These are phyloP conservation scores for Phylloscopus trochiloides DNA, from an alignment of 2,113 vertebrate genomes.

Conservation along the genomic window DNA sequence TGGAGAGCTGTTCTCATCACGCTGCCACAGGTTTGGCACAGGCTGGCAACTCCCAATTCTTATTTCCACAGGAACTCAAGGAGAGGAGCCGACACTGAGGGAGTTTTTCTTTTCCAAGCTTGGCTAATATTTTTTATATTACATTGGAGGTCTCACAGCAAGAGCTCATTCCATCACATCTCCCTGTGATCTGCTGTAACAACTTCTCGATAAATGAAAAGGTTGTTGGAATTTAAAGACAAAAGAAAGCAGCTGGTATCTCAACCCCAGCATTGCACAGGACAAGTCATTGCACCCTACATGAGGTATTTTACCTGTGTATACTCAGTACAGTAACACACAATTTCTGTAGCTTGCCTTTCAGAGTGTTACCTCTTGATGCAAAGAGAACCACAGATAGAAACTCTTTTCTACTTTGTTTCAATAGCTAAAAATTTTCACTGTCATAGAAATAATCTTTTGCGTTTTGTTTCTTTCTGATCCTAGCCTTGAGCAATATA, in stretches of 20 bases:
- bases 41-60: not conserved
- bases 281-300: rapidly evolving
- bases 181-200: not conserved
- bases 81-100: rapidly evolving
- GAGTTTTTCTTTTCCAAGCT: not conserved
- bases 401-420: not conserved
- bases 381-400: not conserved
- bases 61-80: not conserved
- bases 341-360: not conserved
- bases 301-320: not conserved
- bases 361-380: not conserved
- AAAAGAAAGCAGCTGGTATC: not conserved
- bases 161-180: not conserved
- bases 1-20: not conserved
- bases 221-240: not conserved
- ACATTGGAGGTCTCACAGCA: not conserved
- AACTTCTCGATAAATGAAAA: not conserved
- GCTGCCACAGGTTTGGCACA: not conserved
- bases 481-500: not conserved
- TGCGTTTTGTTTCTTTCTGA: rapidly evolving
- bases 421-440: not conserved
- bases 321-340: not conserved
- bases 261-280: not conserved
- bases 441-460: not conserved
- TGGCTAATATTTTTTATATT: not conserved